A percentile compares a stretch with the other conserved stretches of the same genome.
Evolutionary conservation across 2,797 vertebrate species (phyloP).

Genomic region (Rhadinocentrus ornatus): DNA sequence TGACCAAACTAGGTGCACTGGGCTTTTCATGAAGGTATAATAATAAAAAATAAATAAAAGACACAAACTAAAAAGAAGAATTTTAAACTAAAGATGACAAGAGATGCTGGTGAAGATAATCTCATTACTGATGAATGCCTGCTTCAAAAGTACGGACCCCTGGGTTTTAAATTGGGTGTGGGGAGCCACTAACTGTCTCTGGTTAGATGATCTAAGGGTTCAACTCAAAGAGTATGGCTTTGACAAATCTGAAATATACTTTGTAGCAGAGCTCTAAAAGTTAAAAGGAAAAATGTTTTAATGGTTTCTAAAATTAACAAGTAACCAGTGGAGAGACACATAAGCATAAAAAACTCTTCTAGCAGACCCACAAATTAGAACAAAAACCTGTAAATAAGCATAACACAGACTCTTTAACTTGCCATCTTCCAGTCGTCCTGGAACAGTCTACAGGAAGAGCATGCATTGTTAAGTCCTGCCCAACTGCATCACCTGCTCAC

Average conservation of each 20-base stretch:
- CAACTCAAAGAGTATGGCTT: too few species aligned
- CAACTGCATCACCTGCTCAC: slow-evolving; percentile 93
- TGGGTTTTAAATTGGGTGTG: slow-evolving; percentile 1
- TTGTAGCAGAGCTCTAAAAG: too few species aligned
- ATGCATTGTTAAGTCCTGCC: slow-evolving; percentile 85
- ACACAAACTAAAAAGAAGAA: not conserved
- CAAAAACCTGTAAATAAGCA: slow-evolving; percentile 1
- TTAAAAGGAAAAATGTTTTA: too few species aligned
- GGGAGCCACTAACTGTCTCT: not conserved
- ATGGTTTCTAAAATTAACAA: not conserved
- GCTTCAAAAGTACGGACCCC: not conserved
- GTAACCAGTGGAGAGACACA: not conserved
- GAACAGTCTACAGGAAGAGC: slow-evolving; percentile 87
- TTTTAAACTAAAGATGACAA: not conserved
- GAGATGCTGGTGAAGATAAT: not conserved
- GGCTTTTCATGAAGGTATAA: not conserved
- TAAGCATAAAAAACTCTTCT: not conserved
- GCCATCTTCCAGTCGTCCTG: slow-evolving; percentile 83
- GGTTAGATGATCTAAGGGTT: too few species aligned
- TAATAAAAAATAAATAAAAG: too few species aligned
- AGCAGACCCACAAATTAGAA: slow-evolving; percentile 6
- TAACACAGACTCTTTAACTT: not conserved
- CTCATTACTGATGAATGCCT: not conserved
- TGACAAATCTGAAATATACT: too few species aligned
- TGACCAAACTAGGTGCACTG: not conserved